Base-by-base conservation (phyloP, 2,797 vertebrate genomes). In the Tragopan temminckii region DNA sequence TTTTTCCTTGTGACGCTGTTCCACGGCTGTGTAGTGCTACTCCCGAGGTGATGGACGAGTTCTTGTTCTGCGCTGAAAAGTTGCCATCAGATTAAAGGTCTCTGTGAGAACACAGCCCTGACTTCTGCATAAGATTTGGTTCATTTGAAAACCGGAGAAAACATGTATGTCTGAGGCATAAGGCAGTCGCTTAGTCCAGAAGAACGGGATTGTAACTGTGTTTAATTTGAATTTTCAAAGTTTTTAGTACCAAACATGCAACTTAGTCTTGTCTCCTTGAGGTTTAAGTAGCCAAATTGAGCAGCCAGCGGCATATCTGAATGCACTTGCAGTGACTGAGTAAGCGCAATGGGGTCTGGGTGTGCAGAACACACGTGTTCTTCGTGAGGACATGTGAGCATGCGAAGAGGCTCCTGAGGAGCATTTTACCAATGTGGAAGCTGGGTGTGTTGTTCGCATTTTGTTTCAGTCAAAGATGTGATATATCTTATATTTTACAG, bases 61-160 rank as follows among this genome's bases (percentile, higher is more conserved):
- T 83, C 80, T 72, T 58, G 36, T 40, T 94, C 42, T 45, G 3
- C 64, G 94, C 50, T 36, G 13, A 92, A 86, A 95, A 50, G 69
- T 75, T 93, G 46, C 43, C 25, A 31, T 66, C 1, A 12, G 61
- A 35, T 94, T 81, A 85, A 84, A 14, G 77, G 82, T 9, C 19
- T 58, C 33, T 66, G 4, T 63, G 4, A 88, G 92, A 67, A 92
- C n/a, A 48, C 88, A 79, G 36, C 62, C 78, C 77, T 29, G 31
- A 40, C 71, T 83, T 69, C 63, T 87, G 45, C 61, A 5, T 59
- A 70, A 88, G 81, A 9, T 18, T 45, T 9, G 72, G n/a, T 52
- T 93, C 42, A 64, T 90, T 69, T 91, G 70, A 85, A 95, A 95
- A 80, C 59, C 38, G 58, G 53, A 83, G 77, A 35, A 94, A 93